Percentiles rank a stretch among this genome's conserved stretches.
These are phyloP conservation scores for Chrysodeixis includens DNA, from an alignment of 2,888 invertebrate species.

Conservation along the genomic window DNA sequence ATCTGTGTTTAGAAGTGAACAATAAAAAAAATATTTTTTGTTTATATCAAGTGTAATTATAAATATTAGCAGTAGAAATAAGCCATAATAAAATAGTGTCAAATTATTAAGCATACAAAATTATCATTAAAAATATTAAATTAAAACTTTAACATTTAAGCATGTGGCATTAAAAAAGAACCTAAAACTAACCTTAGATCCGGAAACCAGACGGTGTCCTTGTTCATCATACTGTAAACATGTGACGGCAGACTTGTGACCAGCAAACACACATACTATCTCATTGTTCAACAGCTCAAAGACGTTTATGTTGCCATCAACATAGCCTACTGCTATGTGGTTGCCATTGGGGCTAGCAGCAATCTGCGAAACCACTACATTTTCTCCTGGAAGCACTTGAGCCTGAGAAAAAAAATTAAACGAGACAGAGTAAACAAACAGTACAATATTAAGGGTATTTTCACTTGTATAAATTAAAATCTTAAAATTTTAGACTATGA, in stretches of 20 bases:
- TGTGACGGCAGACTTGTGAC: conserved; percentile 96
- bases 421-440: background rate
- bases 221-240: conserved; percentile 94
- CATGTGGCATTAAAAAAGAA: too few species aligned
- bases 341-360: conserved; percentile 93
- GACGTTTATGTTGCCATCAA: conserved; percentile 95
- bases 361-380: conserved; percentile 93
- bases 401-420: conserved; percentile 88
- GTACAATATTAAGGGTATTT: background rate
- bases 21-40: too few species aligned
- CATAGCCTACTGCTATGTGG: conserved; percentile 96
- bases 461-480: conserved; percentile 12
- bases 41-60: too few species aligned
- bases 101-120: too few species aligned
- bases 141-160: too few species aligned
- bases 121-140: too few species aligned
- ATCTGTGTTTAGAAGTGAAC: too few species aligned
- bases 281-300: conserved; percentile 94
- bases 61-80: too few species aligned
- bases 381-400: conserved; percentile 94
- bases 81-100: too few species aligned
- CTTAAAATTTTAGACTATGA: background rate
- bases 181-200: conserved; percentile 94
- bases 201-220: conserved; percentile 96
- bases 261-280: conserved; percentile 92